Evolutionary conservation across 2,113 vertebrate species (phyloP), one percentile per base, ranked within the genome.

Genomic region (Lathamus discolor): DNA sequence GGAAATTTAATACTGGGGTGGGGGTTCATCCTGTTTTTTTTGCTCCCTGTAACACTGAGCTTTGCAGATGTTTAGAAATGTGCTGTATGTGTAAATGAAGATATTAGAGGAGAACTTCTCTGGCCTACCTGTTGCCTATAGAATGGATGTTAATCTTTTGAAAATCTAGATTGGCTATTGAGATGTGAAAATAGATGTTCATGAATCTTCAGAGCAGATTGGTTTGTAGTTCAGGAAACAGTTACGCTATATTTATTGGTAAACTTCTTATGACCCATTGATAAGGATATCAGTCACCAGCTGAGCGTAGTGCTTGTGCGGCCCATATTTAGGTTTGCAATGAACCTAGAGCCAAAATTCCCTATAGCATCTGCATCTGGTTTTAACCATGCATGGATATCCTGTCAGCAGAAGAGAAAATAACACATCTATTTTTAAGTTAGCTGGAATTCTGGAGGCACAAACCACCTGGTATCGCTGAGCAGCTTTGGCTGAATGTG

Each of bases 351-450:
- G 97, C 97, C 97, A 97, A 82, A 91, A 98, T 98, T 98, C 97
- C 96, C 93, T 33, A 23, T 95, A 31, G 83, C 85, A 75, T 96
- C 83, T 52, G 86, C 27, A 70, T 77, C 92, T 97, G 96, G 90
- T 98, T 98, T 97, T 98, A 98, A 95, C 97, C 97, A 94, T 98
- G 97, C 98, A 97, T 97, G 97, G 98, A 91, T 97, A 97, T 98
- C 94, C 51, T 98, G 98, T 98, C 98, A 99, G 98, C 98, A 97
- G 97, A 91, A 97, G 97, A 97, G 98, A 97, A 98, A 98, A 98
- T 97, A 98, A 97, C 98, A 96, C 97, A 72, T 98, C 99, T 99
- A 99, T 99, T 99, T 99, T 99, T 99, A 99, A 98, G 96, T 83
- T 66, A 31, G 95, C 88, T 98, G 98, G 98, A 98, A 98, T 98